Conservation (phyloP, 2,113 vertebrate species). For the Sander lucioperca region DNA sequence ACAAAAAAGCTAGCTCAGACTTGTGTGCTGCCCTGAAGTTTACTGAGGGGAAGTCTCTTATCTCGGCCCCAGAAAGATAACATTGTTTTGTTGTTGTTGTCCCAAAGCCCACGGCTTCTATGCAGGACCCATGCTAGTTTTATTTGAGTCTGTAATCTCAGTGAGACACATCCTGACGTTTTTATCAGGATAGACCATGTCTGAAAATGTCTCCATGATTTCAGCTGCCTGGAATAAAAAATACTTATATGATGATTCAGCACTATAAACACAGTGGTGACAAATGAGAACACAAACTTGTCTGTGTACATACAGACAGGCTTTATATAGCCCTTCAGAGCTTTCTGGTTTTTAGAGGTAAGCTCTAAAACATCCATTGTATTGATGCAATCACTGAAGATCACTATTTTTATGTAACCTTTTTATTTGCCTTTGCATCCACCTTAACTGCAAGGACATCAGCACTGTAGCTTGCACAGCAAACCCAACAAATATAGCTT, state of each 20-base stretch:
- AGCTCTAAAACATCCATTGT: not conserved
- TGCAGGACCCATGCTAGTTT: constrained; percentile 7
- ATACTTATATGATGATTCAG: constrained; percentile 32
- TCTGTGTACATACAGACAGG: not conserved
- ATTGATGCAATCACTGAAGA: not conserved
- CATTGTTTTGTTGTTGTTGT: constrained; percentile 44
- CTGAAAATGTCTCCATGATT: constrained; percentile 32
- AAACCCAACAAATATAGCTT: not conserved
- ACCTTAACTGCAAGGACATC: not conserved
- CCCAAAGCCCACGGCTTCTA: not conserved
- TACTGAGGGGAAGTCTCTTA: constrained; percentile 17
- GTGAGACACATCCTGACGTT: constrained; percentile 59
- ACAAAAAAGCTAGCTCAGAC: constrained; percentile 11
- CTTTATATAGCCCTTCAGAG: not conserved
- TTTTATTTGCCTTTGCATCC: not conserved
- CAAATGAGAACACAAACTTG: not conserved
- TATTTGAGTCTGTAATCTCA: constrained; percentile 40
- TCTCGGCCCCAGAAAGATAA: constrained; percentile 32
- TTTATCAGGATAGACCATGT: constrained; percentile 39
- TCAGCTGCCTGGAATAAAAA: constrained; percentile 24
- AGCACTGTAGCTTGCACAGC: not conserved
- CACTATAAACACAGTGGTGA: constrained; percentile 14
- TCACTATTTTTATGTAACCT: not conserved
- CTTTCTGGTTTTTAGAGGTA: not conserved
- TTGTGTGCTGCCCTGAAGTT: constrained; percentile 7